Evolutionary conservation across 2,797 vertebrate species (phyloP), one percentile per base, ranked within the genome.

Genomic region (Morus bassanus): DNA sequence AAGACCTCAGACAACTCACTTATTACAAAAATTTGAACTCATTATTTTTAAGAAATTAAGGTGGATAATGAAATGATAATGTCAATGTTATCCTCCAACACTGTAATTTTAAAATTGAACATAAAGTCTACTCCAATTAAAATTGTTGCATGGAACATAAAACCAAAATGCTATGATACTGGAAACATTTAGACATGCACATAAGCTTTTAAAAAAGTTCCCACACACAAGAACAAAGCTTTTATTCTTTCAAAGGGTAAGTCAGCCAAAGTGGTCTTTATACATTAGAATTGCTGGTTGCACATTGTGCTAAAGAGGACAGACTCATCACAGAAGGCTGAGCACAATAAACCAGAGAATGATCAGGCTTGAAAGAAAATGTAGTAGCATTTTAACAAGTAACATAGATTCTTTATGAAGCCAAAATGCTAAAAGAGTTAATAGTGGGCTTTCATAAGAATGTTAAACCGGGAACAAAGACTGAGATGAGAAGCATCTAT

Each of bases 251-350:
- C 85, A 85, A 93, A 95, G 87, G 18, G 33, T 85, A 88, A 94
- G 88, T 97, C 85, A 91, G 63, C 89, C 10, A 21, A 95, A 95
- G 89, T 91, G 91, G 90, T 96, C 81, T 91, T 97, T 93, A 78
- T 87, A 60, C 70, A 79, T 91, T 76, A 85, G 79, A 91, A 94
- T 24, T 84, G 54, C 48, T 85, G 59, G 50, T 74, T 93, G 51
- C 63, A 60, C 80, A 57, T 56, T 82, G 56, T 80, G 60, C 72
- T 94, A 33, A 88, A 85, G 60, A 89, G 75, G 79, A 90, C 61
- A 35, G 61, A 68, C 65, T 90, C 51, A 82, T 84, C 85, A 89
- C 80, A 92, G 64, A 82, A 90, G 85, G 70, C 70, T 94, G 39
- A 91, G 73, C 88, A 90, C 77, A 85, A 70, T 85, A 87, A 96